Evolutionary conservation across 2,888 invertebrate species (phyloP), one percentile per base, ranked within the genome.

Genomic region (Brachyptera risi): DNA sequence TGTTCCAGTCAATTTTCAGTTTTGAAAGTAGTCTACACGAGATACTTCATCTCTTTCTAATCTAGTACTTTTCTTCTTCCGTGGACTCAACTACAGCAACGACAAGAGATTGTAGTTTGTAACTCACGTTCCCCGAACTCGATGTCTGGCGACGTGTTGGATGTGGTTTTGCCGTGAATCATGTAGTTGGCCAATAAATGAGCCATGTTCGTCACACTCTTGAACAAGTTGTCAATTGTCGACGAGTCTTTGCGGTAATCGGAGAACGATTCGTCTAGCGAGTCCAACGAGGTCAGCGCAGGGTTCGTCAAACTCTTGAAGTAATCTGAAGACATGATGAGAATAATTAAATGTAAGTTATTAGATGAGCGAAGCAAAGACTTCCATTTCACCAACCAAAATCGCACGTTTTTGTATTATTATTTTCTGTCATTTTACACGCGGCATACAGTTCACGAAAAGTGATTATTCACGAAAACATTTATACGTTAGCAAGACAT

Each of bases 121-220:
- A 62, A 77, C 81, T 78, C 76, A 84, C 84, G 79, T 73, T 86
- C 85, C 21, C 84, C 84, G 70, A 81, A 79, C 58, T 80, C 79
- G 66, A 85, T 83, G 70, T 85, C 86, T 24, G 86, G 84, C 47
- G 88, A 85, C 1, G 85, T 85, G 73, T 90, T 89, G 2, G 88
- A 85, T 7, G 88, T 87, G 1, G 88, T 86, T 72, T 87, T 85
- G n/a, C 88, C 89, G 68, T 86, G 83, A 51, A 88, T 75, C 65
- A 90, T 78, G 70, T 83, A 82, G 56, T 81, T 80, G 3, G 84
- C 78, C 54, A 85, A 73, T 54, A 79, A 75, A 72, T 86, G 84
- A 3, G 82, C 78, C 62, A 83, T 77, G 63, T 76, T 75, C 67
- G 78, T 79, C 17, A 83, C 74, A 65, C 72, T 71, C 35, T 74